A percentile compares a stretch with the other conserved stretches of the same genome.
phyloP scores from a whole-genome alignment of 2,888 invertebrate genomes.

The Ceramica pisi region DNA sequence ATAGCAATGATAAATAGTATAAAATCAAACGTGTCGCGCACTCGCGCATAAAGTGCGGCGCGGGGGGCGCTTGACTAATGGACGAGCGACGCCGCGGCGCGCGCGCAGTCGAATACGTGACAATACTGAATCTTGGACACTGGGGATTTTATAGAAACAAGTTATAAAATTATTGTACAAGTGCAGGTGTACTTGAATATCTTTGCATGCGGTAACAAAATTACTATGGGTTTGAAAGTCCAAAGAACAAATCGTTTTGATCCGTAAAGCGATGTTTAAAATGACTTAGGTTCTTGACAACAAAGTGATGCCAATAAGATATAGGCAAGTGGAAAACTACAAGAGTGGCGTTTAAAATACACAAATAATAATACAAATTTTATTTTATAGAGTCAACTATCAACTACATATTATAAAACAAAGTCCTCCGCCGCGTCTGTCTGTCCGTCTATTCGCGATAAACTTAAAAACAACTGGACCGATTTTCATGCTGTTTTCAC shows the following conservation, averaged over 20 bases:
- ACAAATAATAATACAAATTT: background rate
- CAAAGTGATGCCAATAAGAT: background rate
- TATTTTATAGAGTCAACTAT: too few species aligned
- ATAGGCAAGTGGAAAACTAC: background rate
- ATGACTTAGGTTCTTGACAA: too few species aligned
- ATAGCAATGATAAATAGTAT: conserved; percentile 65
- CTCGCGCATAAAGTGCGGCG: conserved; percentile 77
- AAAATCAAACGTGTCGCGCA: conserved; percentile 79
- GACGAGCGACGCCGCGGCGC: conserved; percentile 71
- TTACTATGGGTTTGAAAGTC: background rate
- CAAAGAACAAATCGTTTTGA: background rate
- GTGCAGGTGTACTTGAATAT: background rate
- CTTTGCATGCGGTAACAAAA: background rate
- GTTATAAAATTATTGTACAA: conserved; percentile 10
- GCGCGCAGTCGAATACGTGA: conserved; percentile 76
- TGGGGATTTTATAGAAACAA: conserved; percentile 31
- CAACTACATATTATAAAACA: too few species aligned
- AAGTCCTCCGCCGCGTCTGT: too few species aligned
- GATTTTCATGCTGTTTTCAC: too few species aligned
- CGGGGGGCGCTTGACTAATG: conserved; percentile 76
- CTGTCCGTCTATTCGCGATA: too few species aligned
- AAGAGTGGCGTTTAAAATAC: background rate
- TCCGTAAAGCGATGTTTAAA: too few species aligned
- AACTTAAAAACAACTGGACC: too few species aligned
- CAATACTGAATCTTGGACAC: conserved; percentile 63